phyloP scores from a whole-genome alignment of 2,113 vertebrate genomes.

The Esox niger region DNA sequence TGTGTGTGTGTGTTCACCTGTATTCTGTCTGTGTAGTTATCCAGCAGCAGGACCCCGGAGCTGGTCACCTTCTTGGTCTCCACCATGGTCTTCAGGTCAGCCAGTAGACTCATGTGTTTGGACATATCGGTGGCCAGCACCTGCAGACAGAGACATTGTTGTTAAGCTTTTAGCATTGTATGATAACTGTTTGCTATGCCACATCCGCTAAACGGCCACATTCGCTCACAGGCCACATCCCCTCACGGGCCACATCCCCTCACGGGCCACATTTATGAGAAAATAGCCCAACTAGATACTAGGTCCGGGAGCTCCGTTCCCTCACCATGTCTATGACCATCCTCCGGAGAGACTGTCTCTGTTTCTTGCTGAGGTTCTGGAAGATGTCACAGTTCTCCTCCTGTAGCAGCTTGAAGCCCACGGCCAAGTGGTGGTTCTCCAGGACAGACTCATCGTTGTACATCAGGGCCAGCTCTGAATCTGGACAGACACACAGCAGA shows the following conservation, averaged over 20 bases:
- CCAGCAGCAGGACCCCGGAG: constrained; percentile 92
- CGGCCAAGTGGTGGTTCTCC: constrained; percentile 96
- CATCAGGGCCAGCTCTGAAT: constrained; percentile 97
- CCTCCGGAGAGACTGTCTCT: constrained; percentile 88
- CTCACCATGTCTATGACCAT: constrained; percentile 99
- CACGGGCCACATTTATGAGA: too few relatives aligned
- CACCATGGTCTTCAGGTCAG: constrained; percentile 97
- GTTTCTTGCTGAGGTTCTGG: constrained; percentile 95
- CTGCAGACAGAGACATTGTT: constrained; percentile 56
- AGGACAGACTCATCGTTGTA: constrained; percentile 97
- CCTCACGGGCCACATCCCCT: background rate
- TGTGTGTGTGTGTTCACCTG: constrained; percentile 73
- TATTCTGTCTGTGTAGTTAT: constrained; percentile 97
- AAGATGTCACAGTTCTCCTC: constrained; percentile 98
- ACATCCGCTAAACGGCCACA: background rate
- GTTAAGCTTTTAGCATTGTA: background rate
- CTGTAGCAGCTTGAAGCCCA: constrained; percentile 96
- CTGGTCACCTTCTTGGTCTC: constrained; percentile 98
- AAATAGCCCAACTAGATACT: too few relatives aligned
- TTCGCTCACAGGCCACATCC: background rate
- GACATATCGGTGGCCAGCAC: constrained; percentile 98
- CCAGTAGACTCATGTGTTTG: constrained; percentile 96
- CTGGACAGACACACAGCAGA: constrained; percentile 61
- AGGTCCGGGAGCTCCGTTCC: background rate
- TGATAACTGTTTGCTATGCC: too few relatives aligned